Conservation (phyloP, 2,888 invertebrate species). For the Megamerina dolium region DNA sequence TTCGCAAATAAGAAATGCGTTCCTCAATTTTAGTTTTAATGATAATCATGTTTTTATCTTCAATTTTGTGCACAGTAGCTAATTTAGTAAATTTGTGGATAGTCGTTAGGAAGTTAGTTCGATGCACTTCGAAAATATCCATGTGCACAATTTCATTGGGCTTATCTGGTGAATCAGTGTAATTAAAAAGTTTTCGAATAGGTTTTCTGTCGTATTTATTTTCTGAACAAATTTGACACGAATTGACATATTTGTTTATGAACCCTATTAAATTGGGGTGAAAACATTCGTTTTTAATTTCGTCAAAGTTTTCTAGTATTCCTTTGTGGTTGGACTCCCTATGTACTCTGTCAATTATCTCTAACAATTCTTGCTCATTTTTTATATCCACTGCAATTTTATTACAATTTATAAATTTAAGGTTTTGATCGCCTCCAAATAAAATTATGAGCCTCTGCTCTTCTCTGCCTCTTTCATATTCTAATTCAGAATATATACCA, state of each 20-base stretch:
- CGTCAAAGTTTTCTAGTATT: slow-evolving; percentile 15
- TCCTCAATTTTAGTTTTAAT: slow-evolving; percentile 13
- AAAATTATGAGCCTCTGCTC: slow-evolving; percentile 9
- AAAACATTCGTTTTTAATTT: slow-evolving; percentile 13
- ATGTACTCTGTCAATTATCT: slow-evolving; percentile 11
- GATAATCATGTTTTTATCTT: slow-evolving; percentile 14
- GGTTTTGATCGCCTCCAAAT: slow-evolving; percentile 3
- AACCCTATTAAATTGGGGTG: slow-evolving; percentile 14
- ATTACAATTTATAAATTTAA: slow-evolving; percentile 16
- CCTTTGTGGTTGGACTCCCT: slow-evolving; percentile 14
- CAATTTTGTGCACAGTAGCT: slow-evolving; percentile 14
- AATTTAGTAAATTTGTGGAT: slow-evolving; percentile 18
- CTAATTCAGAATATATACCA: slow-evolving; percentile 11
- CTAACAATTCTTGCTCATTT: slow-evolving; percentile 7
- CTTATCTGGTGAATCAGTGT: slow-evolving; percentile 12
- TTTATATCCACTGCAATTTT: slow-evolving; percentile 12
- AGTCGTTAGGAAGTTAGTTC: slow-evolving; percentile 14
- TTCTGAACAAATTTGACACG: slow-evolving; percentile 12
- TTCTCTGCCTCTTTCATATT: slow-evolving; percentile 3
- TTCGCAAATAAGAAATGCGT: slow-evolving; percentile 8
- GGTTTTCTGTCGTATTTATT: slow-evolving; percentile 18
- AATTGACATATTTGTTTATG: slow-evolving; percentile 13
- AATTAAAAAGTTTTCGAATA: slow-evolving; percentile 10
- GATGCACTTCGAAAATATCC: slow-evolving; percentile 17
- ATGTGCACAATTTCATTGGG: slow-evolving; percentile 16